phyloP scores from a whole-genome alignment of 2,888 invertebrate genomes.

The Frankliniella fusca region DNA sequence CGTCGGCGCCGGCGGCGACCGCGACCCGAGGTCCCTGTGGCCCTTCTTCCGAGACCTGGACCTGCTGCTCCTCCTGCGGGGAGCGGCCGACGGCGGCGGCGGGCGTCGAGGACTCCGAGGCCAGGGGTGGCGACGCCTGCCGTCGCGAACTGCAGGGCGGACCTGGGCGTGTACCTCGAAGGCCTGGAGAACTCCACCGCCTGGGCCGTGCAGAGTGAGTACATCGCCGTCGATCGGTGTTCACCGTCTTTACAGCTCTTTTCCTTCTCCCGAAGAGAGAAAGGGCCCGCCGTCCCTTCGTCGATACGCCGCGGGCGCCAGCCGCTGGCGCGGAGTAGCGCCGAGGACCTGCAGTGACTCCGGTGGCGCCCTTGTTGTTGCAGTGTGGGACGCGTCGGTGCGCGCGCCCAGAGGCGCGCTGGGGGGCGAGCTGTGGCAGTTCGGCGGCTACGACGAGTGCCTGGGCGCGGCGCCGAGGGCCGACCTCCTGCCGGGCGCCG shows the following conservation, averaged over 20 bases:
- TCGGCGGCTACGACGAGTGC: slow-evolving; percentile 13
- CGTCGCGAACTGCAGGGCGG: not conserved
- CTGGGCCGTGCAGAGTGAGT: slow-evolving; percentile 15
- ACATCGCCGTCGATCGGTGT: not conserved
- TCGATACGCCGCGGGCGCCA: too few species aligned
- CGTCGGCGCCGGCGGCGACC: not conserved
- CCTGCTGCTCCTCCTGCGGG: not conserved
- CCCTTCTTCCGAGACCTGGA: slow-evolving; percentile 23
- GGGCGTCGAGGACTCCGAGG: not conserved
- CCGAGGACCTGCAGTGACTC: too few species aligned
- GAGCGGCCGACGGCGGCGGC: not conserved
- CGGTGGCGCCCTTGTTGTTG: not conserved
- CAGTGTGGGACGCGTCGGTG: slow-evolving; percentile 17
- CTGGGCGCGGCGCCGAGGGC: not conserved
- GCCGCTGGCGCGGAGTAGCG: too few species aligned
- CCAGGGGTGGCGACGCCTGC: not conserved
- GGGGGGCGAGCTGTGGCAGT: slow-evolving; percentile 3
- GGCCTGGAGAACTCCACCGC: not conserved
- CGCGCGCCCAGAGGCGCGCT: not conserved
- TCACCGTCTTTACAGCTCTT: too few species aligned
- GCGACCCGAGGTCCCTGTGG: not conserved
- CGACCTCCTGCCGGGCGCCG: not conserved
- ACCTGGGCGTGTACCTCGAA: not conserved
- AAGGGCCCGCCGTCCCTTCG: too few species aligned
- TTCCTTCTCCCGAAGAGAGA: too few species aligned